Conservation (phyloP, 1,140 invertebrate species). For the Lerema accius region DNA sequence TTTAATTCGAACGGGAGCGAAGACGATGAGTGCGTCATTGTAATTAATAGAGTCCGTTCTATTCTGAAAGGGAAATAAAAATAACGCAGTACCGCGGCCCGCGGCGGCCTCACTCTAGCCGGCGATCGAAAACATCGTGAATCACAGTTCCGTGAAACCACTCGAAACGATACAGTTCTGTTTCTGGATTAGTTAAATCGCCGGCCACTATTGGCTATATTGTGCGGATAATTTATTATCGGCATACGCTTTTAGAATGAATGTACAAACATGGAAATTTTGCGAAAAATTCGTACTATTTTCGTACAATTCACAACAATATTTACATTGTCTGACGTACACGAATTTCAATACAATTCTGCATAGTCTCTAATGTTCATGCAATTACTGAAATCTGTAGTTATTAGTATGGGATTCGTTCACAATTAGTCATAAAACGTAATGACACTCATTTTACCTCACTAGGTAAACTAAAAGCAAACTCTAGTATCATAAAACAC, state of each 20-base stretch:
- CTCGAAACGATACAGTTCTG: conserved; percentile 42
- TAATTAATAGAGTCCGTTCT: conserved; percentile 74
- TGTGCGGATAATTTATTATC: background rate
- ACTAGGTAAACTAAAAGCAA: too few species aligned
- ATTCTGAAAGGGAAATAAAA: conserved; percentile 78
- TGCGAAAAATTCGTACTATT: too few species aligned
- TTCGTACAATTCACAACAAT: too few species aligned
- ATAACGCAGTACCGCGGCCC: conserved; percentile 48
- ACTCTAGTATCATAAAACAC: too few species aligned
- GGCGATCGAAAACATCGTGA: conserved; percentile 69
- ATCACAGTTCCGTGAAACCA: conserved; percentile 69
- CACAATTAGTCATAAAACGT: too few species aligned
- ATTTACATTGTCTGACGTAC: too few species aligned
- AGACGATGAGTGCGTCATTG: conserved; percentile 64
- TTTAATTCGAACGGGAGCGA: conserved; percentile 29
- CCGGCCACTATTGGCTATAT: background rate
- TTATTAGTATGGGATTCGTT: too few species aligned
- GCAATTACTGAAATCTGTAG: too few species aligned
- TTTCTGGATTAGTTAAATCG: conserved; percentile 22
- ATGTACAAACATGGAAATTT: too few species aligned
- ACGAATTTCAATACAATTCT: too few species aligned
- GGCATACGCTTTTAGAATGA: background rate
- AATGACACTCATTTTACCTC: too few species aligned
- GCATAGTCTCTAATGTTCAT: too few species aligned
- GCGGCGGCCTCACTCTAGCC: conserved; percentile 42